Conservation (phyloP, 2,113 vertebrate genomes). For the Panthera tigris region DNA sequence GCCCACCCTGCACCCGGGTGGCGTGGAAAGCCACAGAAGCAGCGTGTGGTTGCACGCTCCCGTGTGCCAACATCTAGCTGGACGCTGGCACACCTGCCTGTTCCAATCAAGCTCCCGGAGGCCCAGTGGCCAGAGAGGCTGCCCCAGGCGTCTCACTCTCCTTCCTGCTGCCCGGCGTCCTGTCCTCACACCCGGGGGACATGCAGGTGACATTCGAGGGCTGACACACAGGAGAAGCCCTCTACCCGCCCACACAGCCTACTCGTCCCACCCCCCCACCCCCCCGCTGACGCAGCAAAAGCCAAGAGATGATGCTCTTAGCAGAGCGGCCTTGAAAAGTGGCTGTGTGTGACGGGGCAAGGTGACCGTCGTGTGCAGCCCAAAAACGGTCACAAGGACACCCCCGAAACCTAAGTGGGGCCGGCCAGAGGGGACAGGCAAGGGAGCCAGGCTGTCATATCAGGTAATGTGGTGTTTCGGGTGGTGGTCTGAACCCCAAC, state of each 20-base stretch:
- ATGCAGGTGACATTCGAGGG: not conserved
- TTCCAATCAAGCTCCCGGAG: not conserved
- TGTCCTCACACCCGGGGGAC: not conserved
- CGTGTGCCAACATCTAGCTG: fast-evolving
- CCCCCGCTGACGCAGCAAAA: not conserved
- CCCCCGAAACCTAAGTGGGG: conserved; percentile 56
- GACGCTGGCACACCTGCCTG: fast-evolving
- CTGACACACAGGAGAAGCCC: not conserved
- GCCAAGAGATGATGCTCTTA: not conserved
- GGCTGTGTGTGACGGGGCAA: conserved; percentile 53
- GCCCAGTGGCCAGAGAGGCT: not conserved
- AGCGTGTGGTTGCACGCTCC: not conserved
- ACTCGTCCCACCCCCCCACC: no score
- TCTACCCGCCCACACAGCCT: fast-evolving
- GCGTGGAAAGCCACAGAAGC: not conserved
- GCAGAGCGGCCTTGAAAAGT: not conserved
- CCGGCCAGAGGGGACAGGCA: not conserved
- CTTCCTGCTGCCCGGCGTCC: not conserved
- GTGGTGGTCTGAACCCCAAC: conserved; percentile 65
- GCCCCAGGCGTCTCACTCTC: not conserved
- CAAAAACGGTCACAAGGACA: conserved; percentile 68
- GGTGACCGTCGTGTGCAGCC: conserved; percentile 55
- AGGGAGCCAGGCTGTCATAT: conserved; percentile 53
- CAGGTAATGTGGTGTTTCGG: conserved; percentile 57
- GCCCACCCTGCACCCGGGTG: not conserved